Percentiles rank a stretch among this genome's conserved stretches.
These are phyloP conservation scores for Bombus haemorrhoidalis DNA, from an alignment of 1,140 invertebrate species.

Conservation along the genomic window DNA sequence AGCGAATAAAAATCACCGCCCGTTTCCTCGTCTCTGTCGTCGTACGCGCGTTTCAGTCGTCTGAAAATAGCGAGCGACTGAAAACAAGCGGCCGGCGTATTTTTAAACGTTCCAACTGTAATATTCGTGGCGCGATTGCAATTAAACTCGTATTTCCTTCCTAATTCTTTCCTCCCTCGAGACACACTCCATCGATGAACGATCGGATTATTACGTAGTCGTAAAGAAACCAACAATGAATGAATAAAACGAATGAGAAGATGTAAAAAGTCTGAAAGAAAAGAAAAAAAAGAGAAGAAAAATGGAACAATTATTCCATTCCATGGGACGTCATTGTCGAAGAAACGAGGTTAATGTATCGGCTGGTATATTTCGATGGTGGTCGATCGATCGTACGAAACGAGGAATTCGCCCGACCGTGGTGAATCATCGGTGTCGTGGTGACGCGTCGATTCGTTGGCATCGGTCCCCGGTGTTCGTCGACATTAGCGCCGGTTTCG, in stretches of 20 bases:
- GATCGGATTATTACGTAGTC: not conserved
- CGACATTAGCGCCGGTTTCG: constrained; percentile 63
- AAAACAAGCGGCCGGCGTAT: constrained; percentile 17
- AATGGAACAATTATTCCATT: not conserved
- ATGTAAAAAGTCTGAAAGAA: not conserved
- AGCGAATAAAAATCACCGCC: not conserved
- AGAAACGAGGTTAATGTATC: not conserved
- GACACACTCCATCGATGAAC: accelerated
- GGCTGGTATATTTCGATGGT: not conserved
- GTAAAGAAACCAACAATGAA: not conserved
- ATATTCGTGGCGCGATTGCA: constrained; percentile 2
- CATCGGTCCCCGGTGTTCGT: constrained; percentile 24
- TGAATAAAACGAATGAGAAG: not conserved
- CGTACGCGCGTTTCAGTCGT: not conserved
- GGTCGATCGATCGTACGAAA: not conserved
- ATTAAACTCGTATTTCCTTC: not conserved
- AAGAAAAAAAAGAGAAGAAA: not conserved
- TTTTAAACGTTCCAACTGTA: constrained; percentile 13
- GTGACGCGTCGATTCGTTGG: constrained; percentile 52
- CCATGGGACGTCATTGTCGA: not conserved
- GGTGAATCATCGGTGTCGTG: constrained; percentile 57
- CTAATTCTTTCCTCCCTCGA: not conserved
- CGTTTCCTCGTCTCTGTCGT: not conserved
- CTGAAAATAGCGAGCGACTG: constrained; percentile 16
- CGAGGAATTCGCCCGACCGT: constrained; percentile 33